Base-by-base conservation (phyloP, 2,888 invertebrate genomes). In the Autographa pulchrina region DNA sequence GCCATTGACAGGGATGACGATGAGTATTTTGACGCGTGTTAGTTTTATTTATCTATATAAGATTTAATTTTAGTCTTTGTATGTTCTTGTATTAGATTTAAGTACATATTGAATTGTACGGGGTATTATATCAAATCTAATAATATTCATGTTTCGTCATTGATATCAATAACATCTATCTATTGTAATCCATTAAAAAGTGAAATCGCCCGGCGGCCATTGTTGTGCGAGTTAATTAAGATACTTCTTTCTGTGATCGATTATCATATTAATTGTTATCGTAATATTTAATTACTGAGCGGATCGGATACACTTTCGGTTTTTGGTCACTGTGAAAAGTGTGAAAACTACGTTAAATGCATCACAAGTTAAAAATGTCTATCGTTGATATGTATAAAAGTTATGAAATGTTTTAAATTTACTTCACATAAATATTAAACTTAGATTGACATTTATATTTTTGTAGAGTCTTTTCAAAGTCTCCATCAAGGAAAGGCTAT, bases 121-220 rank as follows among this genome's bases (percentile, higher is more conserved):
- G n/a, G n/a, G n/a, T 48, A 48, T 48, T 48, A 48, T 48, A 48
- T n/a, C 48, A 48, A 4, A 4, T n/a, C n/a, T 48, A n/a, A 48
- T 48, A 16, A 48, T n/a, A 48, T 48, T 48, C n/a, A 48, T 38
- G 60, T 38, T 14, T 35, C n/a, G 35, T 65, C 43, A 65, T 62
- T 48, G 18, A 31, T 38, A 54, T 63, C 54, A 54, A 70, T 32
- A 3, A 70, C 43, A 65, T 65, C 65, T 35, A 65, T 65, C 65
- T 35, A 62, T 74, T 74, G 31, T 67, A 54, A 65, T 59, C 59
- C n/a, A 65, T 56, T 68, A 11, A 18, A 41, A 64, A 77, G 71
- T 69, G 67, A 77, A 77, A 78, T 65, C 63, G 56, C 48, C 65
- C 66, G 61, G 64, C 60, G 48, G n/a, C 54, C 31, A 65, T 35